phyloP scores from a whole-genome alignment of 2,888 invertebrate species.

The Melieria picta region DNA sequence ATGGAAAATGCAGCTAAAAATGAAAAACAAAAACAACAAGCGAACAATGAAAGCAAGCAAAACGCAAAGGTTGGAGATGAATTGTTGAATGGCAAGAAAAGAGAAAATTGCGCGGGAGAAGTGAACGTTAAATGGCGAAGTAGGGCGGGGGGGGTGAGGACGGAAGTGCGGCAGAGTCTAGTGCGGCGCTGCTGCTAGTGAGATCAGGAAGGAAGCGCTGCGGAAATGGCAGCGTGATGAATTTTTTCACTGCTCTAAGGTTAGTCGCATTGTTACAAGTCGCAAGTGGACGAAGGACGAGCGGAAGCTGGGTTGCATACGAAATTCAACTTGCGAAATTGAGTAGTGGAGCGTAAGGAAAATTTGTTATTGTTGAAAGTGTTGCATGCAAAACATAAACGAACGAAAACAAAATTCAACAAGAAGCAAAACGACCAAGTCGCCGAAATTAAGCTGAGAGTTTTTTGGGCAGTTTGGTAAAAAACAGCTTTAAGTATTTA shows the following conservation, averaged over 20 bases:
- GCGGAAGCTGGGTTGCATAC: no score
- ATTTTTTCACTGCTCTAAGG: neutral
- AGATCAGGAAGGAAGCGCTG: neutral
- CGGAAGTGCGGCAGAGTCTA: neutral
- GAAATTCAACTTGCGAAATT: no score
- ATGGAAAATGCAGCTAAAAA: neutral
- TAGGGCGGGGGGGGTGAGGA: neutral
- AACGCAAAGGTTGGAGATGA: constrained; percentile 6
- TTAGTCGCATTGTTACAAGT: no score
- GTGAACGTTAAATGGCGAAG: neutral
- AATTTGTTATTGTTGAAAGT: no score
- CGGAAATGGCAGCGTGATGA: neutral
- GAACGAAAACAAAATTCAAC: no score
- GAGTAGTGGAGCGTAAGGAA: no score
- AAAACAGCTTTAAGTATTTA: no score
- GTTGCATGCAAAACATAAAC: no score
- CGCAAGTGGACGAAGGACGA: no score
- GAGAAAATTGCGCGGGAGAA: neutral
- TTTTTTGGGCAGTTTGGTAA: no score
- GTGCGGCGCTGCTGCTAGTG: neutral
- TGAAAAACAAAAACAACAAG: neutral
- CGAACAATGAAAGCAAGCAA: neutral
- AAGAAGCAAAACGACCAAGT: no score
- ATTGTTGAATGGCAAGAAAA: neutral
- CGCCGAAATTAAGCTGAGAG: no score